Base-by-base conservation (phyloP, 2,888 invertebrate species). In the Cosmia trapezina region DNA sequence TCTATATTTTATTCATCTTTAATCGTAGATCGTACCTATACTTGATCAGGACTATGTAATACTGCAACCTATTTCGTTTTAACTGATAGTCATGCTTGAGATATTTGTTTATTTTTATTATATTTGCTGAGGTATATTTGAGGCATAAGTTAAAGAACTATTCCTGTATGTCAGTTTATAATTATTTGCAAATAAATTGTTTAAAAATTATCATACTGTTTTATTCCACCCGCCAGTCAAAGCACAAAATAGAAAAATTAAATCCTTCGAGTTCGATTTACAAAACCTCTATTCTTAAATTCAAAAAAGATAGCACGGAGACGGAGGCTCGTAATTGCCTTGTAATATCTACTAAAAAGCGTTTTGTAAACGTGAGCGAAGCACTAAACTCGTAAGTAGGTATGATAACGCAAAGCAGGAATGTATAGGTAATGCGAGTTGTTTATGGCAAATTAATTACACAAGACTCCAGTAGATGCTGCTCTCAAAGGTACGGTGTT, bases 401-500 rank as follows among this genome's bases (percentile, higher is more conserved):
- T 85, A 83, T 67, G 73, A 73, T 81, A 84, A 81, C 80, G 75
- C 78, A 72, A 76, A 78, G 68, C 76, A 80, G 76, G 83, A 83
- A 87, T 84, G 84, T 83, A 80, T 86, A 78, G 81, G 86, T 85
- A 86, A 89, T 85, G 88, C 85, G 84, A 86, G 86, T 89, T 89
- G 90, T 92, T 91, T 90, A 93, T 89, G 89, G 90, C 90, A 90
- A 93, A 93, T 93, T 93, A 94, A 94, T 94, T 92, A 92, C 88
- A 88, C 85, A 81, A 88, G 90, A 86, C 86, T 87, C 89, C 83
- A 86, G 87, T 88, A 85, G 77, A 78, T 72, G 78, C 81, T 76
- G 69, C 75, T 80, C 87, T 89, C 89, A 88, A 89, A 88, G 87
- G 85, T 82, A 86, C 85, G 83, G 87, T 89, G 90, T 93, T 94